These are phyloP conservation scores for Limosa lapponica DNA, from an alignment of 2,797 vertebrate genomes.

Conservation along the genomic window DNA sequence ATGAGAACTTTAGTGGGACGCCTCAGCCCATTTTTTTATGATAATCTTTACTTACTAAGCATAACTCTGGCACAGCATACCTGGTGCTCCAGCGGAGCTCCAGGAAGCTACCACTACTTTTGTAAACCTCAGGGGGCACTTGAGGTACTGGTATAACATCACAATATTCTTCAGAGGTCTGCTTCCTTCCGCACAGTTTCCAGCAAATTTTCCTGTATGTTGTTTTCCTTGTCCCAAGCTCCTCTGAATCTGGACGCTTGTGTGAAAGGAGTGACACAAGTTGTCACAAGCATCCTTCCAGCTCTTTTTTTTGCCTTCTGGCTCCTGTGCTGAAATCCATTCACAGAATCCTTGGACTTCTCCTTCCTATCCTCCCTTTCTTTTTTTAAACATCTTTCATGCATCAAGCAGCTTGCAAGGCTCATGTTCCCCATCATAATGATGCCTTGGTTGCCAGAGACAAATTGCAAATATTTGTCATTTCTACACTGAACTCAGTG, in stretches of 20 bases:
- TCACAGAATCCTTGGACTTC: background rate
- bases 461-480: constrained; percentile 23
- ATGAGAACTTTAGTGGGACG: background rate
- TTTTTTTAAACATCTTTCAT: background rate
- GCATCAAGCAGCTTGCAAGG: background rate
- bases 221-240: background rate
- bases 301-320: background rate
- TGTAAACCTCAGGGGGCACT: background rate
- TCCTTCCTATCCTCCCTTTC: background rate
- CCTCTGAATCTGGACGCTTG: background rate
- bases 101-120: background rate
- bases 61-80: background rate
- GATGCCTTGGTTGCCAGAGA: background rate
- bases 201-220: background rate
- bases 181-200: background rate
- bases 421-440: background rate
- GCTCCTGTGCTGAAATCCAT: background rate
- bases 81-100: background rate
- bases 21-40: background rate
- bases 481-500: background rate
- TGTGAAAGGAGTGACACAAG: background rate
- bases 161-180: background rate
- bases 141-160: background rate
- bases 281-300: background rate
- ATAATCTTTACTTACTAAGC: background rate